Evolutionary conservation across 92 coral and sea anemone species (phyloP).

Genomic region (Pocillopora meandrina): DNA sequence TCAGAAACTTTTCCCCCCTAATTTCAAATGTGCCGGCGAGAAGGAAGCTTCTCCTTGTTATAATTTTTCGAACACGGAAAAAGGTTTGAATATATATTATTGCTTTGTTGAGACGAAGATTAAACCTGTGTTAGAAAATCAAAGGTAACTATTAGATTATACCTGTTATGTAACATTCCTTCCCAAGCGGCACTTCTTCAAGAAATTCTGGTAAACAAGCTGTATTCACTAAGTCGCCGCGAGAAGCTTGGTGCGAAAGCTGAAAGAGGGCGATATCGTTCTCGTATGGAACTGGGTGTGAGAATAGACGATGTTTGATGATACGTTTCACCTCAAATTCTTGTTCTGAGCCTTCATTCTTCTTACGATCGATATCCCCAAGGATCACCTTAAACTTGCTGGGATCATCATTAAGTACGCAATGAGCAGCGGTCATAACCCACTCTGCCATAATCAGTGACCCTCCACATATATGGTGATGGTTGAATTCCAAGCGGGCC

Average conservation of each 20-base stretch:
- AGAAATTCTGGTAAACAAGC: slow-evolving; percentile 72
- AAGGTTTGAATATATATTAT: too few relatives aligned
- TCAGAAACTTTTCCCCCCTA: too few relatives aligned
- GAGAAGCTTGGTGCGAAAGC: slow-evolving; percentile 61
- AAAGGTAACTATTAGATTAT: not conserved
- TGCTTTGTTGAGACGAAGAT: too few relatives aligned
- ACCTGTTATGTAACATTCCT: slow-evolving; percentile 87
- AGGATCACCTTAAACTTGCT: slow-evolving; percentile 61
- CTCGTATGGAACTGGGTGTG: slow-evolving; percentile 72
- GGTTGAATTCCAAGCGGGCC: slow-evolving; percentile 49
- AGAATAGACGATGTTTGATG: slow-evolving; percentile 65
- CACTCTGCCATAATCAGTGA: slow-evolving; percentile 79
- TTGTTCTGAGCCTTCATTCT: slow-evolving; percentile 70
- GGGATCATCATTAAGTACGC: slow-evolving; percentile 62
- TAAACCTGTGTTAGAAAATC: not conserved
- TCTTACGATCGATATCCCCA: slow-evolving; percentile 75
- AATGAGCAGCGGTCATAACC: slow-evolving; percentile 98
- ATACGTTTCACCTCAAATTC: slow-evolving; percentile 69
- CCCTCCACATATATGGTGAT: slow-evolving; percentile 76
- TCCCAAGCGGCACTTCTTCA: slow-evolving; percentile 55
- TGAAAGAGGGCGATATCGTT: slow-evolving; percentile 86
- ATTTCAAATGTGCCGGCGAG: too few relatives aligned
- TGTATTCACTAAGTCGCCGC: slow-evolving; percentile 69
- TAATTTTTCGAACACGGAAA: too few relatives aligned
- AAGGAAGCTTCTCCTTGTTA: too few relatives aligned